phyloP scores from a whole-genome alignment of 2,888 invertebrate species.

The Apoderus coryli region DNA sequence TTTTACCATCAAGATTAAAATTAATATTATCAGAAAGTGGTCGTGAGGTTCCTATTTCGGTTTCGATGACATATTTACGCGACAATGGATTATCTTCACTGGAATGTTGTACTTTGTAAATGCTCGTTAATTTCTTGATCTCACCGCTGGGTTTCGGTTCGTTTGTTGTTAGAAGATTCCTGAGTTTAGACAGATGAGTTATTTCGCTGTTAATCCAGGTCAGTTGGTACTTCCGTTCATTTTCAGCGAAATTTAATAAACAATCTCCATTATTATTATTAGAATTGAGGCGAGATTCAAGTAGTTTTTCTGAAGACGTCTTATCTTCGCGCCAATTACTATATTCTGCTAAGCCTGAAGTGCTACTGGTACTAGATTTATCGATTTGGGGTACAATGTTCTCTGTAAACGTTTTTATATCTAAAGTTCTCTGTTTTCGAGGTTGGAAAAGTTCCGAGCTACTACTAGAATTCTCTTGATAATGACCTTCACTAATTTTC shows the following conservation, averaged over 20 bases:
- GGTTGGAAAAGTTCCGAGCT: slow-evolving; percentile 37
- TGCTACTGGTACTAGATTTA: neutral
- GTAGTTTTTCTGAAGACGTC: slow-evolving; percentile 34
- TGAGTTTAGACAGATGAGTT: slow-evolving; percentile 38
- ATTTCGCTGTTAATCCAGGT: slow-evolving; percentile 44
- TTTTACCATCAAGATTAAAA: slow-evolving; percentile 16
- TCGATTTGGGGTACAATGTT: slow-evolving; percentile 13
- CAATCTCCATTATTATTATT: slow-evolving; percentile 19
- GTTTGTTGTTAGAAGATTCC: slow-evolving; percentile 28
- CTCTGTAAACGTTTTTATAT: slow-evolving; percentile 15
- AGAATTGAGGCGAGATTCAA: slow-evolving; percentile 24
- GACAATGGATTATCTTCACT: no score
- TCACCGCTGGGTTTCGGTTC: slow-evolving; percentile 6
- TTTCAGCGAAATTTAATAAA: slow-evolving; percentile 31
- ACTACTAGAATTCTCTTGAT: slow-evolving; percentile 41
- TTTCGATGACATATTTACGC: slow-evolving; percentile 22
- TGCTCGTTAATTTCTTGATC: slow-evolving; percentile 22
- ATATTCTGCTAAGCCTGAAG: slow-evolving; percentile 13
- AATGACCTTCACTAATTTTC: slow-evolving; percentile 42
- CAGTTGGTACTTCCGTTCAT: slow-evolving; percentile 39
- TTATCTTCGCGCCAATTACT: slow-evolving; percentile 34
- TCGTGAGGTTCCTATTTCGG: slow-evolving; percentile 13
- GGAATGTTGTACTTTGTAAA: slow-evolving; percentile 24
- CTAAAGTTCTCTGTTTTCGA: slow-evolving; percentile 18
- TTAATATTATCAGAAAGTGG: slow-evolving; percentile 9